Percentiles rank a stretch among this genome's conserved stretches.
Conservation (phyloP, 2,888 invertebrate genomes). For the Agrenia bidenticulata region DNA sequence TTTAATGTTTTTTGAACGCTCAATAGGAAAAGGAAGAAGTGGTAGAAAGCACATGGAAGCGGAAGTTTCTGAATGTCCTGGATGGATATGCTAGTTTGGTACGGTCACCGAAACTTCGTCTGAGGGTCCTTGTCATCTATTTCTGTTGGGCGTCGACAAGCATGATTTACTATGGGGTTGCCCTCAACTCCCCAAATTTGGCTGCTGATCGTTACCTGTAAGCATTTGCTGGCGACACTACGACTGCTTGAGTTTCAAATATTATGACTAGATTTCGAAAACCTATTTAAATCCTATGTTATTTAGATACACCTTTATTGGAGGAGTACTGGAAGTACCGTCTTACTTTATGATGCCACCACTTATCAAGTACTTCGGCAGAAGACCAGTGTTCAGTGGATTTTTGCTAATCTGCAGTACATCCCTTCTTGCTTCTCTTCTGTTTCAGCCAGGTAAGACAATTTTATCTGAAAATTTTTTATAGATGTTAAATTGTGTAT, state of each 20-base stretch:
- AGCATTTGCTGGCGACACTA: neutral
- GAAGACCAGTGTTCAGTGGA: conserved; percentile 47
- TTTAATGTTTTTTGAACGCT: no score
- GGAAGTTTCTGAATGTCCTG: conserved; percentile 26
- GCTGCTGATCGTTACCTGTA: conserved; percentile 45
- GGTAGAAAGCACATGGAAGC: conserved; percentile 32
- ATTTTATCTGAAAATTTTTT: neutral
- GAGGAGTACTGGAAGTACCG: conserved; percentile 51
- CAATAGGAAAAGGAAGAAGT: conserved; percentile 45
- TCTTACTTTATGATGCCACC: conserved; percentile 52
- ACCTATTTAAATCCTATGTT: conserved; percentile 5
- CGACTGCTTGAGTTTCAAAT: neutral
- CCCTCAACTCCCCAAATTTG: conserved; percentile 46
- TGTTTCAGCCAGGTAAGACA: conserved; percentile 38
- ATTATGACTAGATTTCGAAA: neutral
- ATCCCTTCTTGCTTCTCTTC: conserved; percentile 41
- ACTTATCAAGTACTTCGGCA: conserved; percentile 42
- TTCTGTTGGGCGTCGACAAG: conserved; percentile 45
- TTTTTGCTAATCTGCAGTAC: conserved; percentile 45
- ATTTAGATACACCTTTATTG: conserved; percentile 48
- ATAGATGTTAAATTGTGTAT: neutral
- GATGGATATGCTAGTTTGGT: conserved; percentile 39
- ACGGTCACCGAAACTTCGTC: conserved; percentile 33
- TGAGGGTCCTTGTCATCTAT: conserved; percentile 38
- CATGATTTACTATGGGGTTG: conserved; percentile 49